Conservation (phyloP, 2,888 invertebrate genomes). For the Stenolophus ochropezus region DNA sequence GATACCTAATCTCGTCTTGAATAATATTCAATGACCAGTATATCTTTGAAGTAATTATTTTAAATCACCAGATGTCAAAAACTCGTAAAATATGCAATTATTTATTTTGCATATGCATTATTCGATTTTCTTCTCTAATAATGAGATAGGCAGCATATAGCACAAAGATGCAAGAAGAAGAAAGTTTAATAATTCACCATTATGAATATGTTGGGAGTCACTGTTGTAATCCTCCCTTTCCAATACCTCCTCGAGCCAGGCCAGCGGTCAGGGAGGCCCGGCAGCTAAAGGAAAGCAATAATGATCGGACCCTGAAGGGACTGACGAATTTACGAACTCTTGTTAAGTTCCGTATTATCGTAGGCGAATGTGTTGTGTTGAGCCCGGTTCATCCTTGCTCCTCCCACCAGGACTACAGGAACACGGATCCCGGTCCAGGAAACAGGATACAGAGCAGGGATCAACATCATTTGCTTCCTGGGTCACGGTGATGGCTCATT, state of each 20-base stretch:
- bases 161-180: too few relatives aligned
- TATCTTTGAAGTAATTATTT: too few relatives aligned
- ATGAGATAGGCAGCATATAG: too few relatives aligned
- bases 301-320: conserved; percentile 54
- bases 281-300: conserved; percentile 49
- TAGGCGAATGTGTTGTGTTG: conserved; percentile 50
- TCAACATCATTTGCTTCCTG: background rate
- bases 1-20: too few relatives aligned
- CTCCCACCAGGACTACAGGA: conserved; percentile 7
- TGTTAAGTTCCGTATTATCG: conserved; percentile 53
- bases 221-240: background rate
- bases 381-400: background rate
- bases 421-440: background rate
- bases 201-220: too few relatives aligned
- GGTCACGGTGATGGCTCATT: background rate
- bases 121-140: too few relatives aligned
- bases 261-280: background rate
- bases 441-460: background rate
- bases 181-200: too few relatives aligned
- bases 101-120: too few relatives aligned
- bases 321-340: conserved; percentile 54
- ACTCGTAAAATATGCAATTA: too few relatives aligned
- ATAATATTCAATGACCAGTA: too few relatives aligned
- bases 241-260: background rate
- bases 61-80: too few relatives aligned